Percentiles rank a stretch among this genome's conserved stretches.
These are phyloP conservation scores for Tragulus kanchil DNA, from an alignment of 2,113 vertebrate genomes.

Conservation along the genomic window DNA sequence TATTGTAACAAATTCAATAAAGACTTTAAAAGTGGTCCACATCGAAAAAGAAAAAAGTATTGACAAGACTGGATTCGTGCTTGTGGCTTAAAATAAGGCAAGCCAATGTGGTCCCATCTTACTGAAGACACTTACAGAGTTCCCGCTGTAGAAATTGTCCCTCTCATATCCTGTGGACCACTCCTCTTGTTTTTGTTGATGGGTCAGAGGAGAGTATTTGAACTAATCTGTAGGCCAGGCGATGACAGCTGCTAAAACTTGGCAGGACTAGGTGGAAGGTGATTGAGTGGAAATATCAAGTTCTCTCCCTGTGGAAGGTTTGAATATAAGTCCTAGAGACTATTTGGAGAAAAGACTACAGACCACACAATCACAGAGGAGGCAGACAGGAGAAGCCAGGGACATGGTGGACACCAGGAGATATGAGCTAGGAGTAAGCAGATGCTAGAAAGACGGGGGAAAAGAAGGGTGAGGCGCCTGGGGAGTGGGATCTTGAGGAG, in stretches of 20 bases:
- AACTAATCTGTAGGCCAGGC: background rate
- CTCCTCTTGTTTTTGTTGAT: background rate
- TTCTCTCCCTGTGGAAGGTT: background rate
- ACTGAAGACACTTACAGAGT: background rate
- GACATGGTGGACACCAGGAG: background rate
- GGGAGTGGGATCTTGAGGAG: background rate
- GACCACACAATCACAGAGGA: background rate
- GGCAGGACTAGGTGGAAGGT: background rate
- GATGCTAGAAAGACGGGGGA: background rate
- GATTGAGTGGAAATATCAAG: background rate
- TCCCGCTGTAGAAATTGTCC: background rate
- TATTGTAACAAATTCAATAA: background rate
- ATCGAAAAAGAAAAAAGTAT: background rate
- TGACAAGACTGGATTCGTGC: background rate
- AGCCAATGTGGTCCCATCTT: background rate
- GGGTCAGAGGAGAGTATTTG: background rate
- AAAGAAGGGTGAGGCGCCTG: fast-evolving
- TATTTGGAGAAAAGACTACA: background rate
- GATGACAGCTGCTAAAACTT: background rate
- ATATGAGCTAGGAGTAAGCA: background rate
- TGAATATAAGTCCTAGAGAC: background rate
- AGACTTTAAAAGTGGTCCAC: background rate
- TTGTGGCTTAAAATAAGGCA: background rate
- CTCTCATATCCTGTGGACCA: background rate
- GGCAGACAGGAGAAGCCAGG: background rate